These are phyloP conservation scores for Pasiphila rectangulata DNA, from an alignment of 2,888 invertebrate species.

Conservation along the genomic window DNA sequence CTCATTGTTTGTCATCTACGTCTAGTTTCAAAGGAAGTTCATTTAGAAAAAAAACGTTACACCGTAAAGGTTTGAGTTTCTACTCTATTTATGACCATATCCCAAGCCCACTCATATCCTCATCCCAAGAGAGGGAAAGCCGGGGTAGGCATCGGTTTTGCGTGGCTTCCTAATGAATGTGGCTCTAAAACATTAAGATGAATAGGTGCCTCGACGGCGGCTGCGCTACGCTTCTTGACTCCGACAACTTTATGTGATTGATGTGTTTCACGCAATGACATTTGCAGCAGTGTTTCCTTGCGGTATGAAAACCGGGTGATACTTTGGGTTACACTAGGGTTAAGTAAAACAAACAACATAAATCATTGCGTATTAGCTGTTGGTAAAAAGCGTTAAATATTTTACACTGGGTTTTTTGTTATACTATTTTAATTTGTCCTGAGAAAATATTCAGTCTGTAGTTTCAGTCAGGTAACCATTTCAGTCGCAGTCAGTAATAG, in stretches of 20 bases:
- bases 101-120: too few species aligned
- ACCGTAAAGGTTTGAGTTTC: slow-evolving; percentile 9
- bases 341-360: too few species aligned
- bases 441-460: too few species aligned
- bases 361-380: too few species aligned
- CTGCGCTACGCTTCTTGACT: slow-evolving; percentile 24
- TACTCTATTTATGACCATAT: too few species aligned
- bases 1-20: slow-evolving; percentile 47
- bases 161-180: slow-evolving; percentile 48
- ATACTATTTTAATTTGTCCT: too few species aligned
- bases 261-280: slow-evolving; percentile 55
- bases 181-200: slow-evolving; percentile 49
- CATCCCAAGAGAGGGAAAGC: too few species aligned
- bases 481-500: too few species aligned
- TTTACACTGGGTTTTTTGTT: too few species aligned
- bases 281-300: slow-evolving; percentile 36
- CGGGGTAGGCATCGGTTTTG: slow-evolving; percentile 35
- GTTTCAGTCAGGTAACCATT: too few species aligned
- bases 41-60: slow-evolving; percentile 37
- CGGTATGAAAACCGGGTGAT: slow-evolving; percentile 39
- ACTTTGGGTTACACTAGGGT: too few species aligned
- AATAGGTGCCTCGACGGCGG: slow-evolving; percentile 39
- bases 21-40: slow-evolving; percentile 49
- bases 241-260: slow-evolving; percentile 51
- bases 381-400: too few species aligned